Evolutionary conservation across 2,797 vertebrate species (phyloP), one percentile per base, ranked within the genome.

Genomic region (Harpagifer antarcticus): DNA sequence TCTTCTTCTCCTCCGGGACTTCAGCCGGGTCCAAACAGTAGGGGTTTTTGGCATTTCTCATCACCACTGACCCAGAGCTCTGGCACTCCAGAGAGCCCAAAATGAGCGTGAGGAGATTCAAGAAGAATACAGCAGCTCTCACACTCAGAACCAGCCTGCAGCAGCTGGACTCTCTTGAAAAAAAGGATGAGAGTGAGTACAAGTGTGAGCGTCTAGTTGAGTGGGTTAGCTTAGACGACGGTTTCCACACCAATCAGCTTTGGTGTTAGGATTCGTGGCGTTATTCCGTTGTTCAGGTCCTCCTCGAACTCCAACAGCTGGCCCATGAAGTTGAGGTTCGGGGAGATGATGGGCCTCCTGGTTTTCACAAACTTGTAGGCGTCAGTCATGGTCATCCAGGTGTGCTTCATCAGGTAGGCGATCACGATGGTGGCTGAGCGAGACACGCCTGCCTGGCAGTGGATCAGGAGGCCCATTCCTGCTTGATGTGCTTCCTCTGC

Each of bases 311-410:
- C 98, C 93, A 99, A 88, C 88, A 99, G 96, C 88, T 99, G 98
- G 86, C 98, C 98, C 98, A 99, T 99, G 91, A 99, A 99, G 96
- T 99, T 99, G 90, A 99, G 97, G 92, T 99, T 99, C 2, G 98
- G 98, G 63, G 98, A 99, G 92, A 99, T 99, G 89, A 99, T 98
- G 92, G 98, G 97, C 94, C 98, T 93, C 80, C 98, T 96, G 93
- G 97, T 96, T 93, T 99, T 99, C 74, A 99, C 98, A 48, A 99
- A 99, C 92, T 99, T 99, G 86, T 99, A 99, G 78, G 98, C 97
- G 44, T 99, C 98, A 0, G 97, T 98, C 98, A 99, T 99, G 92
- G 97, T 99, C 98, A 99, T 99, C 92, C 97, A 96, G 0, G 97
- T 99, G 96, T 99, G 98, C 95, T 99, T 99, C 98, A 99, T 99